Percentiles rank a stretch among this genome's conserved stretches.
Evolutionary conservation across 2,113 vertebrate species (phyloP).

Genomic region (Catharus bicknelli): DNA sequence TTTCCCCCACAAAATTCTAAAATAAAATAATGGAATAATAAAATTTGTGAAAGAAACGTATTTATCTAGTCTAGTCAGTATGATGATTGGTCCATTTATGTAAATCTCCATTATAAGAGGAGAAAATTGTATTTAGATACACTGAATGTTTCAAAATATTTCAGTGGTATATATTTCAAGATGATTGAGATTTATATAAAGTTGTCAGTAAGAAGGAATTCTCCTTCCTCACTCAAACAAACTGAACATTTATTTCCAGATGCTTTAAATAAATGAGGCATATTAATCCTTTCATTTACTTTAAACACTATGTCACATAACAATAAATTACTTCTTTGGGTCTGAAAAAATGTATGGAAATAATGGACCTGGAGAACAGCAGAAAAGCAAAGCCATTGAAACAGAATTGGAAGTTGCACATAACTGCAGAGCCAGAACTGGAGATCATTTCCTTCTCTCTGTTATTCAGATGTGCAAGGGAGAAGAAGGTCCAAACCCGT

Average conservation of each 20-base stretch:
- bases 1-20: background rate
- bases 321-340: background rate
- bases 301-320: background rate
- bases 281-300: background rate
- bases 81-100: background rate
- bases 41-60: background rate
- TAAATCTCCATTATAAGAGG: background rate
- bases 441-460: background rate
- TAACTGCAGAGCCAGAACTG: background rate
- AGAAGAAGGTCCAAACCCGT: background rate
- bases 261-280: background rate
- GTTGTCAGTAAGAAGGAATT: background rate
- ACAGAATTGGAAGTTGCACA: background rate
- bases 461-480: background rate
- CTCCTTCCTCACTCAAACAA: background rate
- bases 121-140: background rate
- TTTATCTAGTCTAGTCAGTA: background rate
- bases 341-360: background rate
- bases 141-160: background rate
- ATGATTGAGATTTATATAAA: background rate
- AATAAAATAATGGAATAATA: conserved; percentile 40
- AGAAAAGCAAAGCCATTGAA: background rate
- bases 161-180: background rate
- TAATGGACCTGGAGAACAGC: background rate
- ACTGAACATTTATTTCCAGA: background rate